Base-by-base conservation (phyloP, 2,888 invertebrate species). In the Eristalis intricaria region DNA sequence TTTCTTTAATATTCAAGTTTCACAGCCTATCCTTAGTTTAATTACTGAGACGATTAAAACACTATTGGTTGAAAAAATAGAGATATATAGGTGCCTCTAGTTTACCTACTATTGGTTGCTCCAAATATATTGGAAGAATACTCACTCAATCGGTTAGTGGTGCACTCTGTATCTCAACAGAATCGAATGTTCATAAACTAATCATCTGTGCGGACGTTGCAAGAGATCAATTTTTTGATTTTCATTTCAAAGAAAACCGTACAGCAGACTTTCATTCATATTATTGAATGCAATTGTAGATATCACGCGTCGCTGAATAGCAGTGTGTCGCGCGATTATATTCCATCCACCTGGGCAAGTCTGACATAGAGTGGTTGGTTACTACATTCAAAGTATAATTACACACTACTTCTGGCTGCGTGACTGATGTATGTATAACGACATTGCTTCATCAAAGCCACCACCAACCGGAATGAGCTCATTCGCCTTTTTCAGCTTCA, bases 381-480 rank as follows among this genome's bases (percentile, higher is more conserved):
- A 50, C 60, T 26, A 60, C 60, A 60, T 60, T 60, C 23, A 23
- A 60, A 60, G 11, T 60, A 50, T 50, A 50, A 50, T 60, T 60
- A 26, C 8, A 26, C 60, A 60, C 26, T 29, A 13, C 29, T 26
- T 56, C 35, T 64, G 40, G 23, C 29, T 64, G 78, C 40, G 66
- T 80, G 74, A 71, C 60, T 74, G 73, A 66, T 63, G 71, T 68
- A 56, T 26, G 29, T 71, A 73, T 73, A 68, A 74, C 74, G 74
- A 73, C 58, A 74, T 69, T 73, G 63, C 63, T 43, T 60, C 38
- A 43, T 63, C 61, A 63, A 58, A 40, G 19, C 43, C 32, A 65
- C 68, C 19, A 73, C 26, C 50, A 79, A 66, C 56, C 71, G 58
- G 43, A 83, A 71, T 86, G 70, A 78, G 78, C 78, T 85, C 74